Percentiles rank a stretch among this genome's conserved stretches.
Conservation (phyloP, 2,888 invertebrate species). For the Alsophila aescularia region DNA sequence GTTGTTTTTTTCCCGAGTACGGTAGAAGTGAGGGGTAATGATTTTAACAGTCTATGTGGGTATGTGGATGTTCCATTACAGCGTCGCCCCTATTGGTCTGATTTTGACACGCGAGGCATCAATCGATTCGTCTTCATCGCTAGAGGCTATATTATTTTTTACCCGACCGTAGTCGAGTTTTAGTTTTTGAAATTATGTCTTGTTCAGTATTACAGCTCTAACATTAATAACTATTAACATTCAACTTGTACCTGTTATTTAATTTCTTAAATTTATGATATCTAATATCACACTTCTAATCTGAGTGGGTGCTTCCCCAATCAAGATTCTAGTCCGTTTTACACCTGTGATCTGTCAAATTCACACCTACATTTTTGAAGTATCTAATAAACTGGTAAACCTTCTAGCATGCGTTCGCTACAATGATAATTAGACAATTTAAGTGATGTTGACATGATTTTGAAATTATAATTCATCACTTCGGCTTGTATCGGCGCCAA, state of each 20-base stretch:
- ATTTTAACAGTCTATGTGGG: too few species aligned
- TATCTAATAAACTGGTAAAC: constrained; percentile 45
- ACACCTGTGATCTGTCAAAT: constrained; percentile 46
- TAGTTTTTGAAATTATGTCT: too few species aligned
- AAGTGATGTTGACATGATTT: constrained; percentile 53
- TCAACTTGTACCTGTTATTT: constrained; percentile 16
- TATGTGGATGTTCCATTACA: too few species aligned
- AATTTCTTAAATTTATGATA: constrained; percentile 14
- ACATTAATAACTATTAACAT: constrained; percentile 5
- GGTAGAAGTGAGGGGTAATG: too few species aligned
- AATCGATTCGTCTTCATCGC: too few species aligned
- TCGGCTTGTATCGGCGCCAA: constrained; percentile 48
- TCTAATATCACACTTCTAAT: constrained; percentile 33
- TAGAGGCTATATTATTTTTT: too few species aligned
- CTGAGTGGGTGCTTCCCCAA: constrained; percentile 43
- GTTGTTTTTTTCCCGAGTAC: too few species aligned
- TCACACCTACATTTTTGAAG: constrained; percentile 49
- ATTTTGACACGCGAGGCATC: too few species aligned
- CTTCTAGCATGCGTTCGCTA: constrained; percentile 38
- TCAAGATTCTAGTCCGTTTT: constrained; percentile 46
- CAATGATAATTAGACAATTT: constrained; percentile 41
- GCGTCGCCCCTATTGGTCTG: too few species aligned
- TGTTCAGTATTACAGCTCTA: constrained; percentile 18
- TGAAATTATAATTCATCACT: constrained; percentile 46
- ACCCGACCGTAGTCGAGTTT: too few species aligned